Evolutionary conservation across 2,888 invertebrate species (phyloP).

Genomic region (Ecliptopera silaceata): DNA sequence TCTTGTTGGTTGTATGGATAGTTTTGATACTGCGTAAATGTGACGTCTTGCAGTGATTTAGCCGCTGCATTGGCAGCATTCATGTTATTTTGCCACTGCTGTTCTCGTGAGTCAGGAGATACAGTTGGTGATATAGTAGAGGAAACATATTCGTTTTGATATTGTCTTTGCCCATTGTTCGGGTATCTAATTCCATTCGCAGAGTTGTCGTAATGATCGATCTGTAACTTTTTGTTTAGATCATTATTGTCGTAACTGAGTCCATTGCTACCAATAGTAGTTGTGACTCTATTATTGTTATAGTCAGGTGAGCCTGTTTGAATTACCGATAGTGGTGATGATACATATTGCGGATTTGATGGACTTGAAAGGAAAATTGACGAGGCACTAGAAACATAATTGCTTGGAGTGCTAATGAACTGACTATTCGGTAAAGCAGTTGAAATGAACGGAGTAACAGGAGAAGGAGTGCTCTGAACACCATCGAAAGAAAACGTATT

Average conservation of each 20-base stretch:
- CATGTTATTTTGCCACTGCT: slow-evolving; percentile 62
- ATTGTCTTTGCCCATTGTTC: slow-evolving; percentile 57
- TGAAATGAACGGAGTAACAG: slow-evolving; percentile 64
- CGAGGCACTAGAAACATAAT: slow-evolving; percentile 70
- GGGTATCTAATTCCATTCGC: slow-evolving; percentile 69
- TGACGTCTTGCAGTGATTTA: slow-evolving; percentile 62
- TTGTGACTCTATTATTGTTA: slow-evolving; percentile 55
- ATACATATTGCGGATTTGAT: slow-evolving; percentile 66
- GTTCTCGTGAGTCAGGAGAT: slow-evolving; percentile 57
- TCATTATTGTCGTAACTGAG: slow-evolving; percentile 58
- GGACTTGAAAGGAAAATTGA: slow-evolving; percentile 72
- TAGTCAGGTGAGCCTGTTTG: slow-evolving; percentile 67
- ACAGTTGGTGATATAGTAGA: slow-evolving; percentile 61
- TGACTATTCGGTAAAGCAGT: slow-evolving; percentile 64
- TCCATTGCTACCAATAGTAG: slow-evolving; percentile 56
- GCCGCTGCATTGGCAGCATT: slow-evolving; percentile 53
- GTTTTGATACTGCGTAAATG: slow-evolving; percentile 60
- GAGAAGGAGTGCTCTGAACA: slow-evolving; percentile 65
- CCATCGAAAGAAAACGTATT: slow-evolving; percentile 58
- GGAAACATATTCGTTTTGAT: slow-evolving; percentile 62
- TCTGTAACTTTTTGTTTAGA: slow-evolving; percentile 62
- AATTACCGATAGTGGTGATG: slow-evolving; percentile 66
- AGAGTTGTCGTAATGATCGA: slow-evolving; percentile 75
- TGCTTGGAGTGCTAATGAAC: slow-evolving; percentile 64
- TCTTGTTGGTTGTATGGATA: slow-evolving; percentile 58